Percentiles rank a stretch among this genome's conserved stretches.
Evolutionary conservation across 2,797 vertebrate species (phyloP).

Genomic region (Tokudaia tokunoshimensis): DNA sequence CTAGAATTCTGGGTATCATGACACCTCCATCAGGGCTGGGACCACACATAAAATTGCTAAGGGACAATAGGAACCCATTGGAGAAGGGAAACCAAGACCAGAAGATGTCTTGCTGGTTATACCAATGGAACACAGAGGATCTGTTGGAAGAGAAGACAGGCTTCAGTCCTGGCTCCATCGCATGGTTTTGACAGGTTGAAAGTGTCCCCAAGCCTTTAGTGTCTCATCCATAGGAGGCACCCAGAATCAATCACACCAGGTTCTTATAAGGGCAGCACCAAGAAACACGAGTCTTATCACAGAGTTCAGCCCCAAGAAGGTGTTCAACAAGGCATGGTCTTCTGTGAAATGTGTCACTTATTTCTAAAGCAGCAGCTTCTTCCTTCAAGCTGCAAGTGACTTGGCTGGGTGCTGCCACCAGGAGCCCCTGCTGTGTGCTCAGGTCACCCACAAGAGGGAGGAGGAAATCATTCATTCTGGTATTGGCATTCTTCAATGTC

Average conservation of each 20-base stretch:
- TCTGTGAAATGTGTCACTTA: neutral
- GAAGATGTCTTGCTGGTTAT: neutral
- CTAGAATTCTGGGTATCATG: neutral
- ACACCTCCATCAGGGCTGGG: neutral
- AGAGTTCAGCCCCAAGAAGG: neutral
- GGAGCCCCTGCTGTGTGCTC: neutral
- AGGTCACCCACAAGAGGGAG: neutral
- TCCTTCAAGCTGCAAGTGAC: neutral
- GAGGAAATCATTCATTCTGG: neutral
- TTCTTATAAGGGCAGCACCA: neutral
- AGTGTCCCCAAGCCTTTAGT: neutral
- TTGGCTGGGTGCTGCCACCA: neutral
- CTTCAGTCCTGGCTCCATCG: rapidly evolving
- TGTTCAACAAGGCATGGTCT: neutral
- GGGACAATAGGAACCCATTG: neutral
- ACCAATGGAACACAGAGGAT: neutral
- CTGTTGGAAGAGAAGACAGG: rapidly evolving
- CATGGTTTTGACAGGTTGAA: neutral
- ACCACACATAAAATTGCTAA: neutral
- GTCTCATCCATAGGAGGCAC: neutral
- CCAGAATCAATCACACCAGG: neutral
- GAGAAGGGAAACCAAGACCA: neutral
- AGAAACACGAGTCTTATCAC: too few species aligned
- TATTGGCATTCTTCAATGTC: neutral
- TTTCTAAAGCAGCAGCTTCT: neutral